These are phyloP conservation scores for Drosophila kurseongensis DNA, from an alignment of 1,140 invertebrate species.

Conservation along the genomic window DNA sequence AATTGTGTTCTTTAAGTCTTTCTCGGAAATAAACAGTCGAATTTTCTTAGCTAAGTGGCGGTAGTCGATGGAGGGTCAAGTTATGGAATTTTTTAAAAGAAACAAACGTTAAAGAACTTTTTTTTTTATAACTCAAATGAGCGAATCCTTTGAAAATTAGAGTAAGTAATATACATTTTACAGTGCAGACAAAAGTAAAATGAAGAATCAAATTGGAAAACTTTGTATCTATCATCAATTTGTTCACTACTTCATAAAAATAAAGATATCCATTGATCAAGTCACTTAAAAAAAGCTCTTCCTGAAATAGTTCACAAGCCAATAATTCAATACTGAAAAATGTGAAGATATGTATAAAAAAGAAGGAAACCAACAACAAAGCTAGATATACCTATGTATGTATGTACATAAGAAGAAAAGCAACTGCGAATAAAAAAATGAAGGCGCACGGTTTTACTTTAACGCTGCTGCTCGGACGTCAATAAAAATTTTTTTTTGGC, in stretches of 20 bases:
- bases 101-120: no score
- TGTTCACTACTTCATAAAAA: neutral
- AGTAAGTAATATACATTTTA: no score
- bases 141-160: no score
- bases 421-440: constrained; percentile 23
- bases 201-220: no score
- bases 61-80: no score
- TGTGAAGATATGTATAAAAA: neutral
- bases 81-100: no score
- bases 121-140: no score
- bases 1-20: no score
- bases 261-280: neutral
- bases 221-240: neutral
- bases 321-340: constrained; percentile 27
- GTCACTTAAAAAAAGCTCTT: neutral
- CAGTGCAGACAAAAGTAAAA: no score
- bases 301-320: constrained; percentile 1
- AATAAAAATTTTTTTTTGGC: constrained; percentile 19
- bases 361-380: constrained; percentile 20
- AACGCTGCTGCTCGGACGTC: constrained; percentile 41
- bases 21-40: no score
- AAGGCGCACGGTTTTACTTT: constrained; percentile 52
- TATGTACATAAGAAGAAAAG: constrained; percentile 15
- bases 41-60: no score
- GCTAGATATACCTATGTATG: neutral